Percentiles rank a stretch among this genome's conserved stretches.
These are phyloP conservation scores for Patagioenas fasciata DNA, from an alignment of 2,113 vertebrate genomes.

Conservation along the genomic window DNA sequence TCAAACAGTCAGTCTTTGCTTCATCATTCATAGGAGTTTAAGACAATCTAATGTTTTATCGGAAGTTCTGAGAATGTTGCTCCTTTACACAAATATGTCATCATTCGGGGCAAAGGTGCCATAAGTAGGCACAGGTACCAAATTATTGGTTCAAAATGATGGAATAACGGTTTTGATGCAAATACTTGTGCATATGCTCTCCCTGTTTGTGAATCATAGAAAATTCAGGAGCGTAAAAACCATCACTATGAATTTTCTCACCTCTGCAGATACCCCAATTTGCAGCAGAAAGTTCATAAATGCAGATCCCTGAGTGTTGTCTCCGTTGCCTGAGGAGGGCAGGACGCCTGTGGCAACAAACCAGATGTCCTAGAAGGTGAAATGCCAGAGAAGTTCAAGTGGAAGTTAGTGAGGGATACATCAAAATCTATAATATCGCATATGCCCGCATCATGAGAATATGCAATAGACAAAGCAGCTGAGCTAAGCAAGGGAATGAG, in stretches of 20 bases:
- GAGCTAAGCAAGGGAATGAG: not conserved
- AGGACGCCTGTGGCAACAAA: not conserved
- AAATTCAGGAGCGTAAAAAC: not conserved
- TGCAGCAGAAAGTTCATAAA: not conserved
- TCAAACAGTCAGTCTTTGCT: not conserved
- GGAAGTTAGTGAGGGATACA: not conserved
- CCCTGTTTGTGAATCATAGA: rapidly evolving
- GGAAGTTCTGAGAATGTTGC: not conserved
- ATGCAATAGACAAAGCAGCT: not conserved
- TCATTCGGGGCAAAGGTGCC: not conserved
- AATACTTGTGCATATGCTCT: not conserved
- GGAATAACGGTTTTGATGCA: not conserved
- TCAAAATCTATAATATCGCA: not conserved
- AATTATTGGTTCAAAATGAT: not conserved
- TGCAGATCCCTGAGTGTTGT: not conserved
- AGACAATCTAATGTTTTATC: not conserved
- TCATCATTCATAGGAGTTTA: not conserved
- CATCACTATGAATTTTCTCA: not conserved
- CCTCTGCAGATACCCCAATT: not conserved
- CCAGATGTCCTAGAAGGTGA: not conserved
- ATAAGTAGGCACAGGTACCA: not conserved
- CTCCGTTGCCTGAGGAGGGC: not conserved
- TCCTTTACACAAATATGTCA: not conserved
- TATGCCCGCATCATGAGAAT: no score
- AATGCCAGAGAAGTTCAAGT: not conserved